phyloP scores from a whole-genome alignment of 2,797 vertebrate genomes.

The Pangasius mekongensis region DNA sequence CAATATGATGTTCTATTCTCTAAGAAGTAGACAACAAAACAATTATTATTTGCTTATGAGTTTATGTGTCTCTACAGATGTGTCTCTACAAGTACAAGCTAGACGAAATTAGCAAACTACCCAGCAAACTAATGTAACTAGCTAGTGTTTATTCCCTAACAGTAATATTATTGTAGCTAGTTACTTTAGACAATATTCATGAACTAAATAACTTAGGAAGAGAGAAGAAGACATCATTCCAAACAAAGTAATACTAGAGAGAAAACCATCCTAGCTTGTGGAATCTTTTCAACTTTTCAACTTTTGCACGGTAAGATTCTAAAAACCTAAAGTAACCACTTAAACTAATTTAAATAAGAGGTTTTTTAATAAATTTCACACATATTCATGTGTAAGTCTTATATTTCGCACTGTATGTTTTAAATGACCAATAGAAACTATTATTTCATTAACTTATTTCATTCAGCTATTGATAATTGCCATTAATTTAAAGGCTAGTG shows the following conservation, averaged over 20 bases:
- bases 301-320: not conserved
- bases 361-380: not conserved
- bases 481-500: not conserved
- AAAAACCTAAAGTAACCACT: not conserved
- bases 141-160: not conserved
- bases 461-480: not conserved
- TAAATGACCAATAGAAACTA: not conserved
- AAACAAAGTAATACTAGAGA: too few relatives aligned
- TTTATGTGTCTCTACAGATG: not conserved
- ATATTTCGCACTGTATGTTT: not conserved
- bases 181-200: not conserved
- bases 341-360: not conserved
- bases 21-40: not conserved
- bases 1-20: not conserved
- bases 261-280: not conserved
- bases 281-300: not conserved
- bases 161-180: not conserved
- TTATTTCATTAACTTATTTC: not conserved
- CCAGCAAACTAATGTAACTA: not conserved
- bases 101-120: not conserved
- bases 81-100: not conserved
- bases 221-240: not conserved
- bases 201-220: not conserved
- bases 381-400: not conserved
- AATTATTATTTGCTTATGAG: not conserved